These are phyloP conservation scores for Leptopterna dolabrata DNA, from an alignment of 2,888 invertebrate species.

Conservation along the genomic window DNA sequence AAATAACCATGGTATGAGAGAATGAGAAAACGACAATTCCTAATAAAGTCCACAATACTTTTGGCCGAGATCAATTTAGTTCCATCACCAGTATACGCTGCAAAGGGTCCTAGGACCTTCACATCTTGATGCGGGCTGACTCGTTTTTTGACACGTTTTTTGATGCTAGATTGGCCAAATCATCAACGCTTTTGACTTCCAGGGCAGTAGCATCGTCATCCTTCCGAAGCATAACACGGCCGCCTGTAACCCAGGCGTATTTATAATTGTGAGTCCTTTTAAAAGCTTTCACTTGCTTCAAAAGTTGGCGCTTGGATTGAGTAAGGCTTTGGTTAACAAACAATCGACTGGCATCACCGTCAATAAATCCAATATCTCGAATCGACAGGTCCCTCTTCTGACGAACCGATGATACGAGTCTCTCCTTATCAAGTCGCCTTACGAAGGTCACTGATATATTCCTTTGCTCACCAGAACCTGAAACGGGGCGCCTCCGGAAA, in stretches of 20 bases:
- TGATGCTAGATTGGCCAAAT: not conserved
- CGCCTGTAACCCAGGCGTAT: not conserved
- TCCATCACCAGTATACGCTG: no score
- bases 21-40: no score
- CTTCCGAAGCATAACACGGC: not conserved
- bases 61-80: no score
- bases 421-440: not conserved
- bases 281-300: not conserved
- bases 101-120: no score
- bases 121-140: no score
- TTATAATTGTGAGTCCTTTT: not conserved
- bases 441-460: not conserved
- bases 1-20: no score
- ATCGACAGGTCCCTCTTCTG: not conserved
- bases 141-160: not conserved
- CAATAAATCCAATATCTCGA: not conserved
- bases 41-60: no score
- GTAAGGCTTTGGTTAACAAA: constrained; percentile 13
- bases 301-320: not conserved
- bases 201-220: not conserved
- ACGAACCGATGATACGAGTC: not conserved
- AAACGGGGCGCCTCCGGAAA: not conserved
- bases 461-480: not conserved
- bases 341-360: not conserved
- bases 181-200: not conserved